phyloP scores from a whole-genome alignment of 2,113 vertebrate species.

The Tetrao urogallus region DNA sequence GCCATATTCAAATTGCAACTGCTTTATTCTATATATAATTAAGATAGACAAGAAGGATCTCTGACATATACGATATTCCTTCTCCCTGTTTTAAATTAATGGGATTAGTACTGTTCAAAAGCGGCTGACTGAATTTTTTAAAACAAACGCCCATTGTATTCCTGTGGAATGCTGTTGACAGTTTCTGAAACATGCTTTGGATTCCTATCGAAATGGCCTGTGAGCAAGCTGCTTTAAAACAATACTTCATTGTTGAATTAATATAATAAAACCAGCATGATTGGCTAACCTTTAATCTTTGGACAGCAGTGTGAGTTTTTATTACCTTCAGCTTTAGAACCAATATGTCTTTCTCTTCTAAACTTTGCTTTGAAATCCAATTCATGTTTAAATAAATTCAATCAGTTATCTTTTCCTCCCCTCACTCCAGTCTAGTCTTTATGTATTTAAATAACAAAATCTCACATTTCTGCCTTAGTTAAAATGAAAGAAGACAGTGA shows the following conservation, averaged over 20 bases:
- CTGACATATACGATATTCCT: conserved; percentile 29
- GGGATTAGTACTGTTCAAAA: conserved; percentile 66
- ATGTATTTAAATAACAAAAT: conserved; percentile 7
- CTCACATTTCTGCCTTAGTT: not conserved
- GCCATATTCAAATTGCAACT: conserved; percentile 36
- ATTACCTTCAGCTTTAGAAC: conserved; percentile 63
- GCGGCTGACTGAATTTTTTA: conserved; percentile 63
- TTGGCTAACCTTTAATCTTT: conserved; percentile 79
- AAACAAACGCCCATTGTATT: conserved; percentile 79
- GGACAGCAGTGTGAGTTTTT: conserved; percentile 57
- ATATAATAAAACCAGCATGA: conserved; percentile 75
- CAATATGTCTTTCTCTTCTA: conserved; percentile 9
- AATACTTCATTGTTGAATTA: conserved; percentile 78
- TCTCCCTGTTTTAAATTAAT: conserved; percentile 66
- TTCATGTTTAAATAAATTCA: conserved; percentile 2
- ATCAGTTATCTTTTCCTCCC: not conserved
- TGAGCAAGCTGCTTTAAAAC: conserved; percentile 79
- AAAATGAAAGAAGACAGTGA: not conserved
- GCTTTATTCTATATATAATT: conserved; percentile 53
- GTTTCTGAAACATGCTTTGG: conserved; percentile 82
- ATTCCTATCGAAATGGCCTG: conserved; percentile 81
- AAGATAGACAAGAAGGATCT: conserved; percentile 43
- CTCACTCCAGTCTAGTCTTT: not conserved
- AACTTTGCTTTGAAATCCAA: conserved; percentile 31
- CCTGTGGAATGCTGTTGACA: conserved; percentile 80